A percentile compares a stretch with the other conserved stretches of the same genome.
Conservation (phyloP, 2,888 invertebrate species). For the Eupelmus urozonus region DNA sequence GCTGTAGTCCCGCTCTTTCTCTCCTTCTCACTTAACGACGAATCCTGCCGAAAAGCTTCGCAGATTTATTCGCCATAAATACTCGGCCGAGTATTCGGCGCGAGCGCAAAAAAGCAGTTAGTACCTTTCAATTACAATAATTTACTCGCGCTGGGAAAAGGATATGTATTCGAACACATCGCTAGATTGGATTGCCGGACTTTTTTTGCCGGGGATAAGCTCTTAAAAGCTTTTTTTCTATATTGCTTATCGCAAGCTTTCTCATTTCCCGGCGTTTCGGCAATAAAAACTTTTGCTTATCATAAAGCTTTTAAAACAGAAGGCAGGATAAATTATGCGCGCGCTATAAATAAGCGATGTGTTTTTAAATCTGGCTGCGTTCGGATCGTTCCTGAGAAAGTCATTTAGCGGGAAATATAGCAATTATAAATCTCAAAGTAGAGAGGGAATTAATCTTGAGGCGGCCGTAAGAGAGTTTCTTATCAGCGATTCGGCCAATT, state of each 20-base stretch:
- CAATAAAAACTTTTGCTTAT: not conserved
- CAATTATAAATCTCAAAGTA: slow-evolving; percentile 42
- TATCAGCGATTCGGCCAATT: slow-evolving; percentile 62
- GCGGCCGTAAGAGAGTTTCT: slow-evolving; percentile 47
- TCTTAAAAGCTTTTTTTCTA: slow-evolving; percentile 6
- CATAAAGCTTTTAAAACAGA: not conserved
- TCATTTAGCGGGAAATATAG: too few relatives aligned
- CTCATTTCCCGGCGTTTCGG: not conserved
- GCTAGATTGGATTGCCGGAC: slow-evolving; percentile 22
- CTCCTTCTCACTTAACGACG: slow-evolving; percentile 32
- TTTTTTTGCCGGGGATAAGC: slow-evolving; percentile 5
- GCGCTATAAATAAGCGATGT: too few relatives aligned
- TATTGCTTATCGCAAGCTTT: not conserved
- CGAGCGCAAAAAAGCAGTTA: slow-evolving; percentile 38
- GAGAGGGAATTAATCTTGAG: too few relatives aligned
- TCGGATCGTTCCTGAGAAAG: too few relatives aligned
- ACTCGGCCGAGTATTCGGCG: slow-evolving; percentile 4
- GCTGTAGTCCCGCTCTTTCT: slow-evolving; percentile 5
- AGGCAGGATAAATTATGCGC: too few relatives aligned
- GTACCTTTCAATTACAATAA: slow-evolving; percentile 51
- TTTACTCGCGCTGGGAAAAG: slow-evolving; percentile 42
- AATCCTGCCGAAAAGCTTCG: slow-evolving; percentile 46
- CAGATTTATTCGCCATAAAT: slow-evolving; percentile 55
- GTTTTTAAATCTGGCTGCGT: too few relatives aligned
- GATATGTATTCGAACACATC: slow-evolving; percentile 8